Evolutionary conservation across 2,888 invertebrate genomes (phyloP).

Genomic region (Melinopterus prodromus): DNA sequence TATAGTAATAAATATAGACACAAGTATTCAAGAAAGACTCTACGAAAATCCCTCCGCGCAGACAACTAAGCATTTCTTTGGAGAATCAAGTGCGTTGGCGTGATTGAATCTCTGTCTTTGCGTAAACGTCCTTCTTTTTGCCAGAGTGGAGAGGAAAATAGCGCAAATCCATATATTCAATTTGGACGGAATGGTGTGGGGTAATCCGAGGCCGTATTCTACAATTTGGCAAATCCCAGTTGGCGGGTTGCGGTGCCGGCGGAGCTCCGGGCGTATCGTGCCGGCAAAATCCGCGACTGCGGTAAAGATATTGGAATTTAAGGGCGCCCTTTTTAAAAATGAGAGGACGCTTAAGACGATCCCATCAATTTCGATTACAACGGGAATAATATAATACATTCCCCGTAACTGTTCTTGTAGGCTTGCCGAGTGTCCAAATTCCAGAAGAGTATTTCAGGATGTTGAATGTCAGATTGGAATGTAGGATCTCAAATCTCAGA

Average conservation of each 20-base stretch:
- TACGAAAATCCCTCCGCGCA: no score
- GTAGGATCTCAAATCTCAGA: no score
- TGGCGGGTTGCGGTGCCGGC: constrained; percentile 13
- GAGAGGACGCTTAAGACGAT: neutral
- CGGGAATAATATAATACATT: neutral
- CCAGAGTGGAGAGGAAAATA: constrained; percentile 8
- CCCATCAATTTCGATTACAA: neutral
- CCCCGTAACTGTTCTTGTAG: no score
- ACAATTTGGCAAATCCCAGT: constrained; percentile 22
- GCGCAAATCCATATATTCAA: constrained; percentile 25
- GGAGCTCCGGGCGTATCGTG: neutral
- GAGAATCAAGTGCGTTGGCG: neutral
- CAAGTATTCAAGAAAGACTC: no score
- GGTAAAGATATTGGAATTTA: constrained; percentile 4
- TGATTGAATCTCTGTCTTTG: neutral
- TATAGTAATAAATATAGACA: no score
- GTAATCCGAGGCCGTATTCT: constrained; percentile 23
- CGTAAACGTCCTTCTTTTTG: neutral
- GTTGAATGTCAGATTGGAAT: no score
- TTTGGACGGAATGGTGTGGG: constrained; percentile 16
- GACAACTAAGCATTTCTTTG: neutral
- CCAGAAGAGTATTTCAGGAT: no score
- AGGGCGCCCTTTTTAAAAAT: neutral
- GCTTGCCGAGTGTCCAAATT: no score
- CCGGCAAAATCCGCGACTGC: neutral